Percentiles rank a stretch among this genome's conserved stretches.
phyloP scores from a whole-genome alignment of 2,113 vertebrate species.

The Hippocampus mohnikei region DNA sequence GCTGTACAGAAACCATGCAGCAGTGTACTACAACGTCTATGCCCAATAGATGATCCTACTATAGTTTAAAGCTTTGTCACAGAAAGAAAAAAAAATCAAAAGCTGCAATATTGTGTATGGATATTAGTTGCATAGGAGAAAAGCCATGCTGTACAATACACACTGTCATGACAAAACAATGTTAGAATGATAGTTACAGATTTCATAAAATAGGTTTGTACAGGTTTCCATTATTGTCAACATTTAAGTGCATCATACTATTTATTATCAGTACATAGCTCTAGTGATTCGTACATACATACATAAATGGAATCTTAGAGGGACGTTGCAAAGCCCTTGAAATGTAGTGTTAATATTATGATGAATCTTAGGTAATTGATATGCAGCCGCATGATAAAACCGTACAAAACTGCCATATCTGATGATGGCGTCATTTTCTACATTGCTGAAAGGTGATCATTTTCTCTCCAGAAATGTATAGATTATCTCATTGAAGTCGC shows the following conservation, averaged over 20 bases:
- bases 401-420: slow-evolving; percentile 65
- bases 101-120: slow-evolving; percentile 65
- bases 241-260: slow-evolving; percentile 89
- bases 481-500: slow-evolving; percentile 62
- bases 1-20: slow-evolving; percentile 81
- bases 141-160: slow-evolving; percentile 90
- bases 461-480: slow-evolving; percentile 59
- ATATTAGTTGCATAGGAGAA: slow-evolving; percentile 92
- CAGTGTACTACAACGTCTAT: slow-evolving; percentile 73
- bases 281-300: slow-evolving; percentile 61
- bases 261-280: slow-evolving; percentile 71
- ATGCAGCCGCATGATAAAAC: slow-evolving; percentile 68
- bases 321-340: slow-evolving; percentile 76
- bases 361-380: slow-evolving; percentile 48
- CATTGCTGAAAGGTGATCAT: slow-evolving; percentile 50
- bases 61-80: slow-evolving; percentile 77
- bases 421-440: slow-evolving; percentile 52
- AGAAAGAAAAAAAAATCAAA: slow-evolving; percentile 68
- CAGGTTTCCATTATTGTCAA: slow-evolving; percentile 63
- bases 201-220: slow-evolving; percentile 62
- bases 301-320: slow-evolving; percentile 63
- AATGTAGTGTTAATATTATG: slow-evolving; percentile 54
- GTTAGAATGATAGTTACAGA: slow-evolving; percentile 65
- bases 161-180: slow-evolving; percentile 76
- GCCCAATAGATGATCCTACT: slow-evolving; percentile 77